Percentiles rank a stretch among this genome's conserved stretches.
These are phyloP conservation scores for Pyrocoelia pectoralis DNA, from an alignment of 2,888 invertebrate genomes.

Conservation along the genomic window DNA sequence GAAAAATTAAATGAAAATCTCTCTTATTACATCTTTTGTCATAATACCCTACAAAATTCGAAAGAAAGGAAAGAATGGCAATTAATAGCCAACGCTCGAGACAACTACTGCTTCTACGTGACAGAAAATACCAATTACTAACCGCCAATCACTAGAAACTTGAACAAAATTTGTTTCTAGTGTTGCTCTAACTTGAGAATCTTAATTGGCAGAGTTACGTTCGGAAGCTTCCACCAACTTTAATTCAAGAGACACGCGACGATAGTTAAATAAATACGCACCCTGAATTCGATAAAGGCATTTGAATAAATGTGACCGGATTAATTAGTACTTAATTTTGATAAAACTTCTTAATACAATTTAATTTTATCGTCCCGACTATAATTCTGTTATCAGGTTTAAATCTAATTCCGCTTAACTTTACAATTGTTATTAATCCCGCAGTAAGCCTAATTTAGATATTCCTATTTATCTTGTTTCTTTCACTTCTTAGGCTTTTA, in stretches of 20 bases:
- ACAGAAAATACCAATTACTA: conserved; percentile 28
- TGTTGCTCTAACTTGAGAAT: conserved; percentile 33
- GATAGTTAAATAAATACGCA: conserved; percentile 8
- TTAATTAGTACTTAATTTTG: background rate
- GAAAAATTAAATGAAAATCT: too few relatives aligned
- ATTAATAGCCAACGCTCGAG: conserved; percentile 32
- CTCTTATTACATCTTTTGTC: too few relatives aligned
- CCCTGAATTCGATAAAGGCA: background rate
- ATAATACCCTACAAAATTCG: too few relatives aligned
- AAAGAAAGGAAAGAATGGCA: conserved; percentile 17
- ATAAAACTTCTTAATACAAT: too few relatives aligned
- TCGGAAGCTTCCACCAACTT: conserved; percentile 24
- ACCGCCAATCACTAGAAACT: conserved; percentile 18
- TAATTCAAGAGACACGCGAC: conserved; percentile 21
- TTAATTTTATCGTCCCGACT: too few relatives aligned
- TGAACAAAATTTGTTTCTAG: conserved; percentile 30
- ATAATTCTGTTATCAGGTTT: too few relatives aligned
- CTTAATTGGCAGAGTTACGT: conserved; percentile 31
- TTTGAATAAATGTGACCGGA: conserved; percentile 5
- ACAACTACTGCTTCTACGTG: conserved; percentile 29
- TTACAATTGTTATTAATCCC: too few relatives aligned
- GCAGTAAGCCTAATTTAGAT: too few relatives aligned
- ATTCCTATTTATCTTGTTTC: too few relatives aligned
- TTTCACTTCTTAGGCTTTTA: too few relatives aligned
- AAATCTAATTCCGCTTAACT: too few relatives aligned